Base-by-base conservation (phyloP, 2,113 vertebrate species). In the Calyptomena viridis region DNA sequence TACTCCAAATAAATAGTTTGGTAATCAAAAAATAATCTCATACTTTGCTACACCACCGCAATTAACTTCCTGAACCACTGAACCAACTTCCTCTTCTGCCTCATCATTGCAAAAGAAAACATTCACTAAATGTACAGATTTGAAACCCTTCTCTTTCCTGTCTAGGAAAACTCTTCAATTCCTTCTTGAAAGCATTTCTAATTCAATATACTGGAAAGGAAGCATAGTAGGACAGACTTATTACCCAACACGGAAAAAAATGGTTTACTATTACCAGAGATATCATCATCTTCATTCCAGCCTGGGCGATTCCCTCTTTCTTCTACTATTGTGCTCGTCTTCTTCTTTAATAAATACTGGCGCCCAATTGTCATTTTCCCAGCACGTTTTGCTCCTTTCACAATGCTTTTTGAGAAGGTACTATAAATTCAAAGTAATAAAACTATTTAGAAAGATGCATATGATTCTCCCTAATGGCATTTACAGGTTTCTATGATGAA, bases 321-420 rank as follows among this genome's bases (percentile, higher is more conserved):
- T 66, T 98, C 98, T 50, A 98, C 90, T 82, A 98, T 98, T 6
- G 98, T 98, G 76, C 97, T 87, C 16, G 98, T 98, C 58, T 95
- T 99, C 97, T 98, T 99, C 97, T 99, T 99, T 76, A 99, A 42
- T 7, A 99, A 98, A 91, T 98, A 98, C 30, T 99, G 99, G 39
- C 99, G 98, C 30, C 99, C 99, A 97, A 99, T 99, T 64, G 99
- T 99, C 98, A 99, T 99, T 97, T 99, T 99, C 47, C 99, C 99
- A 37, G 99, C 99, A 87, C 97, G 98, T 96, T 99, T 99, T n/a
- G 99, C 99, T 94, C 99, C 99, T 97, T 99, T 99, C 76, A 99
- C 99, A 84, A 99, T 98, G 64, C 99, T 99, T 97, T 99, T 99
- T 71, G 99, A 99, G 88, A 99, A 98, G 4, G 99, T 99, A 93